phyloP scores from a whole-genome alignment of 2,888 invertebrate species.

The Crocallis elinguaria region DNA sequence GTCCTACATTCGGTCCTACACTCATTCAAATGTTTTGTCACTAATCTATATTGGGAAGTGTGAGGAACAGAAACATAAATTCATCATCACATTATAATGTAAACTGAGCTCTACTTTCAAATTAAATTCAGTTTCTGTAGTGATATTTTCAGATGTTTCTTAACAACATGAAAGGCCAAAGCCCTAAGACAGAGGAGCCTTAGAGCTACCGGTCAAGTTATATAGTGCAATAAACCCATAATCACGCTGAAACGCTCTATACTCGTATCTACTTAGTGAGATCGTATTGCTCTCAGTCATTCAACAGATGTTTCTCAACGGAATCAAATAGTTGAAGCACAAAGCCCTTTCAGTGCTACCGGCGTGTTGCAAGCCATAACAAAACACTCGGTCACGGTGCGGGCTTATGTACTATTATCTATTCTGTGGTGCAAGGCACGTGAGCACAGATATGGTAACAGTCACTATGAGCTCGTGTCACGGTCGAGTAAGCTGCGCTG shows the following conservation, averaged over 20 bases:
- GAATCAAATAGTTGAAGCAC: constrained; percentile 19
- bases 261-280: neutral
- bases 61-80: neutral
- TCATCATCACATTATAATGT: constrained; percentile 5
- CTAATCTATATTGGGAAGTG: constrained; percentile 5
- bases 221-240: constrained; percentile 1
- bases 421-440: too few species aligned
- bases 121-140: neutral
- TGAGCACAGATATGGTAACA: constrained; percentile 35
- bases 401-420: too few species aligned
- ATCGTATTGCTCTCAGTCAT: constrained; percentile 8
- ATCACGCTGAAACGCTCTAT: neutral
- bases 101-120: constrained; percentile 3
- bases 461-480: constrained; percentile 51
- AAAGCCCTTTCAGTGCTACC: constrained; percentile 45
- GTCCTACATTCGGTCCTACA: neutral
- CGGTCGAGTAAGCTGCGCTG: constrained; percentile 54
- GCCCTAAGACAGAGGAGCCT: neutral
- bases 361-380: constrained; percentile 55
- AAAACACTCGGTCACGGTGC: constrained; percentile 67
- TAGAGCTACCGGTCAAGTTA: neutral
- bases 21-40: neutral
- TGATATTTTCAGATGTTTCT: neutral
- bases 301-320: constrained; percentile 30
- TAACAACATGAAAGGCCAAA: neutral